These are phyloP conservation scores for Cydia strobilella DNA, from an alignment of 1,140 invertebrate genomes.

Conservation along the genomic window DNA sequence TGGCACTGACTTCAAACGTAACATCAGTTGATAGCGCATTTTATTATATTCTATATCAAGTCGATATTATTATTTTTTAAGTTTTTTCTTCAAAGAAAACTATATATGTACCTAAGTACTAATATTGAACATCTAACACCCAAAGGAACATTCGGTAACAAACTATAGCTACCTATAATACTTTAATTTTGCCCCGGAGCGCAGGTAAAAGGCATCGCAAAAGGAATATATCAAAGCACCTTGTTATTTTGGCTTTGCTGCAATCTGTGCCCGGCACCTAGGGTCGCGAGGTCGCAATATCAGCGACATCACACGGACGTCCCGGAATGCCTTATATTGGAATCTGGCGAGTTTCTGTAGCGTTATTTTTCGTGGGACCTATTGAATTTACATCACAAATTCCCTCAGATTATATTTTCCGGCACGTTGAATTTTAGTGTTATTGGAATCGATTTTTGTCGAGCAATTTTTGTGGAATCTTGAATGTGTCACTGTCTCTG, in stretches of 20 bases:
- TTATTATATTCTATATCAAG: no score
- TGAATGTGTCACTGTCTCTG: not conserved
- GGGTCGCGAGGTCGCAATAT: slow-evolving; percentile 34
- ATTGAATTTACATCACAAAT: slow-evolving; percentile 19
- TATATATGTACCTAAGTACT: no score
- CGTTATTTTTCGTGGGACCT: slow-evolving; percentile 17
- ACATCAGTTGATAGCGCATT: no score
- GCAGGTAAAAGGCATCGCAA: slow-evolving; percentile 7
- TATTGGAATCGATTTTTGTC: slow-evolving; percentile 1
- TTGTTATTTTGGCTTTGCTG: slow-evolving; percentile 3
- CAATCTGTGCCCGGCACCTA: slow-evolving; percentile 26
- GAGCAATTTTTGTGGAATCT: not conserved
- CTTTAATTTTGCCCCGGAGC: not conserved
- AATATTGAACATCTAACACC: no score
- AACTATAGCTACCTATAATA: not conserved
- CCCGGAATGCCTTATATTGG: slow-evolving; percentile 50
- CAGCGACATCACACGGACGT: slow-evolving; percentile 36
- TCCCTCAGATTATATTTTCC: slow-evolving; percentile 28
- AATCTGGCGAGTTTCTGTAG: slow-evolving; percentile 43
- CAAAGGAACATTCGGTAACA: not conserved
- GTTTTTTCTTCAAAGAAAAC: no score
- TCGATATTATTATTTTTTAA: no score
- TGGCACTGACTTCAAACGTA: no score
- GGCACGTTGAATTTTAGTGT: slow-evolving; percentile 34
- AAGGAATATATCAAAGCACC: slow-evolving; percentile 8